phyloP scores from a whole-genome alignment of 2,797 vertebrate genomes.

The Falco biarmicus region DNA sequence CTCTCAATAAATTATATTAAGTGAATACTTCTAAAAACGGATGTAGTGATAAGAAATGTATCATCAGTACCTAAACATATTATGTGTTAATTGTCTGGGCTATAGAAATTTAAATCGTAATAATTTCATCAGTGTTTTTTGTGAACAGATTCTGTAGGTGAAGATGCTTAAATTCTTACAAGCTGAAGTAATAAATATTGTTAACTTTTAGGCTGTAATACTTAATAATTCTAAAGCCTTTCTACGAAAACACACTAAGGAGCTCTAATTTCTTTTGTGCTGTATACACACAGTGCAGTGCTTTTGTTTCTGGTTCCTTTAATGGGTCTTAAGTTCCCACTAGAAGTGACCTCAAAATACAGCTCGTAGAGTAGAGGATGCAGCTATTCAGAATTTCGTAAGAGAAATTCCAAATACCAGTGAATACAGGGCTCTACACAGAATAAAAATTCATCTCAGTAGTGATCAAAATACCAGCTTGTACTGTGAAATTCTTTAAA shows the following conservation, averaged over 20 bases:
- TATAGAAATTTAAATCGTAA: conserved; percentile 40
- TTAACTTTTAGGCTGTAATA: background rate
- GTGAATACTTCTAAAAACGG: conserved; percentile 70
- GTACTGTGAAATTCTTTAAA: background rate
- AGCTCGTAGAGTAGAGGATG: background rate
- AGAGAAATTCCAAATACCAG: background rate
- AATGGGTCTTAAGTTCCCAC: background rate
- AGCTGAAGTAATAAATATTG: background rate
- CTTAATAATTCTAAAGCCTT: background rate
- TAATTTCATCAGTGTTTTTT: background rate
- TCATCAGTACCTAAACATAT: background rate
- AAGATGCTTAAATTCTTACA: background rate
- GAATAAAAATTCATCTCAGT: background rate
- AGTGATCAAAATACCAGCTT: conserved; percentile 16
- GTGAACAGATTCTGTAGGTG: background rate
- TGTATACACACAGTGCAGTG: background rate
- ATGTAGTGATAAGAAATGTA: conserved; percentile 38
- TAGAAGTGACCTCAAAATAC: background rate
- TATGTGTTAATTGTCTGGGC: background rate
- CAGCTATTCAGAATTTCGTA: conserved; percentile 16
- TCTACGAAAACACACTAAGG: background rate
- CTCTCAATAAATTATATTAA: conserved; percentile 77
- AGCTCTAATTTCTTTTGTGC: background rate
- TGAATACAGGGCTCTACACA: background rate
- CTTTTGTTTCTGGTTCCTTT: background rate